Base-by-base conservation (phyloP, 2,888 invertebrate genomes). In the Leptura quadrifasciata region DNA sequence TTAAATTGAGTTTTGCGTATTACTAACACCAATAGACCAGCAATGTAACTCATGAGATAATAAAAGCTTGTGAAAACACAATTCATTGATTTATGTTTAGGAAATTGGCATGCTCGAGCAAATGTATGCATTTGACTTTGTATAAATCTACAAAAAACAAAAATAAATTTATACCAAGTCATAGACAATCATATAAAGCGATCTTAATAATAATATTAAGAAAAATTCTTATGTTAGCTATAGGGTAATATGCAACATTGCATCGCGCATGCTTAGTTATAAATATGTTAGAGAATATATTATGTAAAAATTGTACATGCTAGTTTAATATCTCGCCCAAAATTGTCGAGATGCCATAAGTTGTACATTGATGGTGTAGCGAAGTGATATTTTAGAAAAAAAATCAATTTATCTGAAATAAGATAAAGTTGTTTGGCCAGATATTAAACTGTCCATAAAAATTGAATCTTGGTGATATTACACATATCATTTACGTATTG, bases 171-270 rank as follows among this genome's bases (percentile, higher is more conserved):
- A 86, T 88, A 87, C 87, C 85, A 84, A 86, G 88, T 88, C 88
- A 87, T 82, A 78, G 88, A 88, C 88, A 88, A 88, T 88, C 88
- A 88, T 87, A 85, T 84, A 82, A 81, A 82, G 79, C 80, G 82
- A 85, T 83, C 83, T 84, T 83, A 78, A 81, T 80, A 80, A 47
- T 79, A 74, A 81, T 80, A 69, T 79, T 80, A 81, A 83, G 81
- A 80, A 79, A 77, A 84, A 85, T 83, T 88, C 88, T 88, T 88
- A 88, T 88, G 88, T 86, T 88, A 88, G 88, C 80, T 84, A 81
- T 87, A 88, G 86, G 86, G 80, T 76, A 79, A 74, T 81, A 76
- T 84, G 86, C 85, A 83, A 81, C 83, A 83, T 81, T 85, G 83
- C 80, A 80, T 77, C 82, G 84, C 80, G 85, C 84, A 84, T 86